Evolutionary conservation across 1,140 invertebrate species (phyloP), one percentile per base, ranked within the genome.

Genomic region (Habropoda laboriosa): DNA sequence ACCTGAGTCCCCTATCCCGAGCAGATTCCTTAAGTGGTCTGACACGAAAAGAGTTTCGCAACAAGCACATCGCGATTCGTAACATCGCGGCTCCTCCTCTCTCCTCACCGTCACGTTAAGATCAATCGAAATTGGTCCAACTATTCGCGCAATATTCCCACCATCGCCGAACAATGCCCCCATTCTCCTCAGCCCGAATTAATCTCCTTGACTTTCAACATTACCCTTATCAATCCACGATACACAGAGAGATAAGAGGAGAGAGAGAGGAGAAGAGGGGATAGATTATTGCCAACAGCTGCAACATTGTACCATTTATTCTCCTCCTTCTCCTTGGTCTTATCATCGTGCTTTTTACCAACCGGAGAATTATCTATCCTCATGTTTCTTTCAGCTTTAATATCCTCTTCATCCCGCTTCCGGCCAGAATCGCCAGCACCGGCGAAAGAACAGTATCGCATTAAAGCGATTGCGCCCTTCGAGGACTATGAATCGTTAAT

Each of bases 311-410:
- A 42, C 74, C 63, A 53, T 75, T 77, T 67, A 53, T 57, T 53
- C 45, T 38, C 13, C 3, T 18, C 16, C 24, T 30, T 21, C 27
- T 1, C 35, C 32, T 0, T 21, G 49, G 30, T n/a, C 53, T 35
- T 21, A 21, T 68, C 73, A 24, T 57, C 35, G 38, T 1, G 30
- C 6, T 77, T 70, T 47, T 58, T 57, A 47, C 40, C 53, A 13
- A n/a, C 12, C 51, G 30, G 8, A 30, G 64, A 68, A 77, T 77
- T 77, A 77, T 77, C 74, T 77, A 77, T 77, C 64, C 64, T 68
- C 74, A 58, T 58, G 63, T 77, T 67, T 77, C 74, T 70, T 70
- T 67, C 74, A 70, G n/a, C 63, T 70, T 70, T 67, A 57, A 77
- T 68, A 67, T 68, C 74, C n/a, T 58, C 74, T 70, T 77, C 64